Evolutionary conservation across 1,140 invertebrate species (phyloP).

Genomic region (Magallana angulata): DNA sequence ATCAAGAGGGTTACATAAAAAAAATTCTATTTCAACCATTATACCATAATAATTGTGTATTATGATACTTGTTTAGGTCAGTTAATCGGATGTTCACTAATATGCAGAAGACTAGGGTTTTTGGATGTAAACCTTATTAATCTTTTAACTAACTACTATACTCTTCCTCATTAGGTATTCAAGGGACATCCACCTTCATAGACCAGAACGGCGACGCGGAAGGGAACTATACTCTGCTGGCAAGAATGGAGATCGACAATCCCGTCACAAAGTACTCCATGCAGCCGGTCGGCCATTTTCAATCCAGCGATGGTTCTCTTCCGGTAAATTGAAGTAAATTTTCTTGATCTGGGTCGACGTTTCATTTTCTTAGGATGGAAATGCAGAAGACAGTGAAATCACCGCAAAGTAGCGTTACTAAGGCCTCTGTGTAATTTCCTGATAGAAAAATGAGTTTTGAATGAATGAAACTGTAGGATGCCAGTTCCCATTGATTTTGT

Average conservation of each 20-base stretch:
- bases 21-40: too few relatives aligned
- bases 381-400: not conserved
- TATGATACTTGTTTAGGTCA: too few relatives aligned
- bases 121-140: too few relatives aligned
- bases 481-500: slow-evolving; percentile 9
- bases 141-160: too few relatives aligned
- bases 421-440: slow-evolving; percentile 10
- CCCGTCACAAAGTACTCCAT: slow-evolving; percentile 78
- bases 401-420: not conserved
- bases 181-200: slow-evolving; percentile 92
- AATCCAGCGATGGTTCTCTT: slow-evolving; percentile 58
- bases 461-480: slow-evolving; percentile 6
- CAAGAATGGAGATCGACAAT: slow-evolving; percentile 71
- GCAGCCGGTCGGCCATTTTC: slow-evolving; percentile 75
- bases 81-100: too few relatives aligned
- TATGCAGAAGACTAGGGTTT: too few relatives aligned
- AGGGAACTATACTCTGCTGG: slow-evolving; percentile 96
- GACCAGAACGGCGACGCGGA: slow-evolving; percentile 96
- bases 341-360: not conserved
- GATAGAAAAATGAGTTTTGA: slow-evolving; percentile 14
- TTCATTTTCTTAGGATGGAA: not conserved
- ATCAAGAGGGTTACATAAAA: too few relatives aligned
- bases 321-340: slow-evolving; percentile 60
- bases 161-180: slow-evolving; percentile 87
- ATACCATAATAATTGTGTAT: too few relatives aligned